Evolutionary conservation across 2,113 vertebrate genomes (phyloP).

Genomic region (Phylloscopus trochiloides): DNA sequence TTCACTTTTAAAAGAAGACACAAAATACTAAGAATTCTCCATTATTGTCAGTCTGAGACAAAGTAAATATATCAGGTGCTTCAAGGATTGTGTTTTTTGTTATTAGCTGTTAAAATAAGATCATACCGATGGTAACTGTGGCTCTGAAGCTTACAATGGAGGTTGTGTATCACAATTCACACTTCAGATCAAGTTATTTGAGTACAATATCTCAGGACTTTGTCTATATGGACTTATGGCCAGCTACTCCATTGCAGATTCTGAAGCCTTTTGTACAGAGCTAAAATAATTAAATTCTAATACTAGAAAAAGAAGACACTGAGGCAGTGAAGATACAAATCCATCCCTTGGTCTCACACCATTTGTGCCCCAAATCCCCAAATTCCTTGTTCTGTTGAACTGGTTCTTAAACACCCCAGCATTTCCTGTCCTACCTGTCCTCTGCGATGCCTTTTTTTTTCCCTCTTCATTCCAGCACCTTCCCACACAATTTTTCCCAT

Average conservation of each 20-base stretch:
- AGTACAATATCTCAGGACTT: not conserved
- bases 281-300: not conserved
- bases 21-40: not conserved
- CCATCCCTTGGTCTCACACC: not conserved
- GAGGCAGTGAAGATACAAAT: not conserved
- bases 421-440: not conserved
- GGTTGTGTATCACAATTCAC: not conserved
- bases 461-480: not conserved
- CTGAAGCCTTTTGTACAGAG: not conserved
- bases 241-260: not conserved
- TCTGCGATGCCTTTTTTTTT: not conserved
- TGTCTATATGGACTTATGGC: not conserved
- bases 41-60: not conserved
- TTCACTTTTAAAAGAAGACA: not conserved
- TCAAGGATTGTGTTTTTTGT: not conserved
- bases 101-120: not conserved
- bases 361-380: not conserved
- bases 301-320: not conserved
- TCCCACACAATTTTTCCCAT: slow-evolving; percentile 23
- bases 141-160: not conserved
- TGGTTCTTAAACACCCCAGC: not conserved
- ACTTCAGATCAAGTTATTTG: not conserved
- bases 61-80: not conserved
- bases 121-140: not conserved
- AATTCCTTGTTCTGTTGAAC: not conserved